phyloP scores from a whole-genome alignment of 2,113 vertebrate species.

The Crocuta crocuta region DNA sequence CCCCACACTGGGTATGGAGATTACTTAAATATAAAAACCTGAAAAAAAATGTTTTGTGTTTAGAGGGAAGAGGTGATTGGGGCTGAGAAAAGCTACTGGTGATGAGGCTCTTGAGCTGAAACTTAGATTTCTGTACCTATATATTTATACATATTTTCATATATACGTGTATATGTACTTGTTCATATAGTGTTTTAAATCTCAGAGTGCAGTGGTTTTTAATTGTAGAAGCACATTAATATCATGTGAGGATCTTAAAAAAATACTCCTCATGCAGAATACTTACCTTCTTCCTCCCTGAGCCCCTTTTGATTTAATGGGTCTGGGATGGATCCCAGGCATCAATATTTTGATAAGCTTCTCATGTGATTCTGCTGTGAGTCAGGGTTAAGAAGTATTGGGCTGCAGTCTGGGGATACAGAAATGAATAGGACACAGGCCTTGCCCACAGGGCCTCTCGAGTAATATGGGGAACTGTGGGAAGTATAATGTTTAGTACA shows the following conservation, averaged over 20 bases:
- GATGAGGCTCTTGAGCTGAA: neutral
- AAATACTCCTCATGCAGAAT: neutral
- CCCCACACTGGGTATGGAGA: neutral
- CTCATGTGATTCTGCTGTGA: slow-evolving; percentile 35
- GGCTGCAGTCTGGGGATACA: neutral
- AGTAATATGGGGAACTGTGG: neutral
- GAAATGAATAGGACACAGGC: neutral
- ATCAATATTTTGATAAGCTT: slow-evolving; percentile 66
- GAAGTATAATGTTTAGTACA: neutral
- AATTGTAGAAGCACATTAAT: neutral
- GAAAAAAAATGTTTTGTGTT: neutral
- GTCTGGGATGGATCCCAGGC: slow-evolving; percentile 45
- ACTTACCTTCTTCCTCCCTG: neutral
- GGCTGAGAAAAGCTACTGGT: neutral
- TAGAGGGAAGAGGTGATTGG: neutral
- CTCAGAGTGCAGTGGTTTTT: neutral
- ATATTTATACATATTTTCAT: neutral
- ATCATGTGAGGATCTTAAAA: slow-evolving; percentile 36
- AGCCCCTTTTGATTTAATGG: slow-evolving; percentile 54
- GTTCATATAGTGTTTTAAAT: neutral
- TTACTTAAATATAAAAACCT: neutral
- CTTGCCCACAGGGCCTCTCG: neutral
- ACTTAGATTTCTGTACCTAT: neutral
- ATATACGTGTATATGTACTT: neutral
- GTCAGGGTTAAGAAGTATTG: neutral